These are phyloP conservation scores for Danio jaintianensis DNA, from an alignment of 2,797 vertebrate species.

Conservation along the genomic window DNA sequence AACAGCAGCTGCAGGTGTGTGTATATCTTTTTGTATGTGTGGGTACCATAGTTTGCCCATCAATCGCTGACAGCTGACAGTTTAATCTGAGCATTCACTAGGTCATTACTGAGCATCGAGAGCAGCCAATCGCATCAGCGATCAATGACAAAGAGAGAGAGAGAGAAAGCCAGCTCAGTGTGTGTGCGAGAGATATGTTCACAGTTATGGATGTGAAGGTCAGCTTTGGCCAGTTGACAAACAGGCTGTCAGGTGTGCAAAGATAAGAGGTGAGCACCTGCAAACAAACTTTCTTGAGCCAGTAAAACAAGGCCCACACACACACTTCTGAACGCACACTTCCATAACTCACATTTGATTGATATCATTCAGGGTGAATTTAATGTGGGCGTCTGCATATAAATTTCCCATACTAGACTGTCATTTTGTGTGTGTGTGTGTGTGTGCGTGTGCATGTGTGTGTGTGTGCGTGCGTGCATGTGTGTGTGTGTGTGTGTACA, in stretches of 20 bases:
- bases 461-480: constrained; percentile 4
- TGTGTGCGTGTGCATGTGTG: constrained; percentile 18
- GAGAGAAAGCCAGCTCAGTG: constrained; percentile 39
- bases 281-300: constrained; percentile 10
- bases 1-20: constrained; percentile 50
- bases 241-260: constrained; percentile 92
- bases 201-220: constrained; percentile 90
- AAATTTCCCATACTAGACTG: constrained; percentile 80
- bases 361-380: constrained; percentile 81
- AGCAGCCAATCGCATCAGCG: constrained; percentile 99
- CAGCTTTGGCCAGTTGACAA: constrained; percentile 92
- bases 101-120: constrained; percentile 97
- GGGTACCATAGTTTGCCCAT: constrained; percentile 89
- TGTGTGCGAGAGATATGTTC: constrained; percentile 66
- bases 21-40: constrained; percentile 62
- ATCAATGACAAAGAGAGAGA: constrained; percentile 95
- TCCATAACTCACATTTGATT: constrained; percentile 71
- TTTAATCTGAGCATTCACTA: constrained; percentile 99
- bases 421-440: constrained; percentile 63
- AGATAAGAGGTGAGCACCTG: constrained; percentile 80
- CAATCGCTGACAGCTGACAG: constrained; percentile 99
- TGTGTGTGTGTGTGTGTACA: neutral
- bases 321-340: constrained; percentile 27
- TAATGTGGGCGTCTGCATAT: constrained; percentile 79
- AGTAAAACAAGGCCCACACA: constrained; percentile 24